Percentiles rank a stretch among this genome's conserved stretches.
phyloP scores from a whole-genome alignment of 1,140 invertebrate species.

The Acromyrmex heyeri region DNA sequence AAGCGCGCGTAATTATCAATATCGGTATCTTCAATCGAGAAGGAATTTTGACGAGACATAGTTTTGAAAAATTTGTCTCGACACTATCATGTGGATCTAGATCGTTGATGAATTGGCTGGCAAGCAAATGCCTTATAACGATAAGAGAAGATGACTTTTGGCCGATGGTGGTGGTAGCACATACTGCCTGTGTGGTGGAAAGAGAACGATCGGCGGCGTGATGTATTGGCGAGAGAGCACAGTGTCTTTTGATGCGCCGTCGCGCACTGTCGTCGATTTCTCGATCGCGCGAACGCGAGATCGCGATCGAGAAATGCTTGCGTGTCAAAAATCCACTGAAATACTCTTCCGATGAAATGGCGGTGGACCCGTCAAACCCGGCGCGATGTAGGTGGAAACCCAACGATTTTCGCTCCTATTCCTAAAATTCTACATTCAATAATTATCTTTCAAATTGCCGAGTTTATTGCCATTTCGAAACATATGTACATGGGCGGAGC shows the following conservation, averaged over 20 bases:
- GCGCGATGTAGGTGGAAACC: background rate
- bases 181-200: constrained; percentile 22
- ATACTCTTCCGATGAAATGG: background rate
- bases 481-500: background rate
- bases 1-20: background rate
- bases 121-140: constrained; percentile 16
- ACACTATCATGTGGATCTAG: constrained; percentile 18
- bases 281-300: constrained; percentile 33
- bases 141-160: constrained; percentile 53
- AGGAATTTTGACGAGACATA: background rate
- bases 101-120: background rate
- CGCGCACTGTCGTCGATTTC: constrained; percentile 59
- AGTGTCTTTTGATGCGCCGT: constrained; percentile 65
- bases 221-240: constrained; percentile 39
- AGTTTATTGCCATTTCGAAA: background rate
- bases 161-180: constrained; percentile 27
- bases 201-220: constrained; percentile 25
- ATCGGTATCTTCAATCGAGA: background rate
- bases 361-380: background rate
- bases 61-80: background rate
- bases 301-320: constrained; percentile 37
- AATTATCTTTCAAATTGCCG: background rate
- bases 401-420: constrained; percentile 35
- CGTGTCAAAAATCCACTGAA: background rate
- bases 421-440: constrained; percentile 6